These are phyloP conservation scores for Xiphophorus birchmanni DNA, from an alignment of 2,797 vertebrate genomes.

Conservation along the genomic window DNA sequence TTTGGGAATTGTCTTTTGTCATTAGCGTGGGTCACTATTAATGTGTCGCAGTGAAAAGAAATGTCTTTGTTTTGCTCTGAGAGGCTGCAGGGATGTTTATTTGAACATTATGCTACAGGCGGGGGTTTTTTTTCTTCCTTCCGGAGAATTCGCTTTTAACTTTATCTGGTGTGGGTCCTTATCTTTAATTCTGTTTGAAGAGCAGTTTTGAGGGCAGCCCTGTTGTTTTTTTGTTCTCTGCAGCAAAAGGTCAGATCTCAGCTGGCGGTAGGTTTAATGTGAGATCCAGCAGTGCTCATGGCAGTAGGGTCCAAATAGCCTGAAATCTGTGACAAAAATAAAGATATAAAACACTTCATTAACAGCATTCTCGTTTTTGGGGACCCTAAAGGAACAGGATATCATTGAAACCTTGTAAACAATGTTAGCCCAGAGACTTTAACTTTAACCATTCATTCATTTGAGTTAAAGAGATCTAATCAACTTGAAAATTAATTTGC, in stretches of 20 bases:
- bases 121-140: slow-evolving; percentile 8
- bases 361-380: not conserved
- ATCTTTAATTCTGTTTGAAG: slow-evolving; percentile 35
- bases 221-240: slow-evolving; percentile 27
- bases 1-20: slow-evolving; percentile 50
- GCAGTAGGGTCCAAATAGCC: slow-evolving; percentile 8
- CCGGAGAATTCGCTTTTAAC: slow-evolving; percentile 35
- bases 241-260: slow-evolving; percentile 40
- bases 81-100: slow-evolving; percentile 39
- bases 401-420: not conserved
- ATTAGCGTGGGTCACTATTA: slow-evolving; percentile 72
- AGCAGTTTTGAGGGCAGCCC: slow-evolving; percentile 18
- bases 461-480: not conserved
- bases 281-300: slow-evolving; percentile 15
- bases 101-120: slow-evolving; percentile 32
- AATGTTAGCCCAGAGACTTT: not conserved
- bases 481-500: not conserved
- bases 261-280: slow-evolving; percentile 32
- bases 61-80: slow-evolving; percentile 49
- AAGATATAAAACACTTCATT: slow-evolving; percentile 8
- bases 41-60: slow-evolving; percentile 58
- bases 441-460: not conserved
- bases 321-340: slow-evolving; percentile 9
- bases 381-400: not conserved
- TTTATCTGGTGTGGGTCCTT: slow-evolving; percentile 11